Percentiles rank a stretch among this genome's conserved stretches.
Evolutionary conservation across 2,888 invertebrate genomes (phyloP).

Genomic region (Euproctis similis): DNA sequence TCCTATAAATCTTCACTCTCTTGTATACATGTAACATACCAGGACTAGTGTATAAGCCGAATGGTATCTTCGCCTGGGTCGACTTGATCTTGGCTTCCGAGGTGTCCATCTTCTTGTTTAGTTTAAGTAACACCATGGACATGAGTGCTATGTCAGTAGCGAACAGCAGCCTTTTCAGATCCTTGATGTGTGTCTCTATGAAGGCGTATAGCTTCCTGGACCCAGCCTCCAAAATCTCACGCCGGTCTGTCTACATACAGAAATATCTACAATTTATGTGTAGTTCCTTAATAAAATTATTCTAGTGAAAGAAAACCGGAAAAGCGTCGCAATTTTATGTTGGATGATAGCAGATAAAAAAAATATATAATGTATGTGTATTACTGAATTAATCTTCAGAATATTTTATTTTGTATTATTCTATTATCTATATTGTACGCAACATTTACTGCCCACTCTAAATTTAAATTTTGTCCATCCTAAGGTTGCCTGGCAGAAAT

Average conservation of each 20-base stretch:
- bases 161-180: constrained; percentile 57
- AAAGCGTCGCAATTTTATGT: background rate
- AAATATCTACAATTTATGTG: background rate
- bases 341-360: no score
- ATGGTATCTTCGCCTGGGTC: constrained; percentile 65
- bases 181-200: constrained; percentile 56
- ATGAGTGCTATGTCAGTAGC: constrained; percentile 62
- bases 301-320: background rate
- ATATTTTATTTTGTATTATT: no score
- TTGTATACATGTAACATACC: constrained; percentile 43
- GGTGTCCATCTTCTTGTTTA: constrained; percentile 68
- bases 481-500: no score
- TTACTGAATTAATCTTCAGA: no score
- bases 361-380: no score
- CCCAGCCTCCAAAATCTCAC: constrained; percentile 43
- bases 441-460: no score
- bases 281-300: background rate
- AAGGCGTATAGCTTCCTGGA: constrained; percentile 49
- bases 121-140: constrained; percentile 62
- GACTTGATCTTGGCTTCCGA: constrained; percentile 61
- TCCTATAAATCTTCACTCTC: no score
- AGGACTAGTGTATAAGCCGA: constrained; percentile 63
- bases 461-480: no score
- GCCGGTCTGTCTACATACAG: constrained; percentile 42
- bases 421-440: no score